Evolutionary conservation across 2,797 vertebrate genomes (phyloP).

Genomic region (Onychomys arenicola): DNA sequence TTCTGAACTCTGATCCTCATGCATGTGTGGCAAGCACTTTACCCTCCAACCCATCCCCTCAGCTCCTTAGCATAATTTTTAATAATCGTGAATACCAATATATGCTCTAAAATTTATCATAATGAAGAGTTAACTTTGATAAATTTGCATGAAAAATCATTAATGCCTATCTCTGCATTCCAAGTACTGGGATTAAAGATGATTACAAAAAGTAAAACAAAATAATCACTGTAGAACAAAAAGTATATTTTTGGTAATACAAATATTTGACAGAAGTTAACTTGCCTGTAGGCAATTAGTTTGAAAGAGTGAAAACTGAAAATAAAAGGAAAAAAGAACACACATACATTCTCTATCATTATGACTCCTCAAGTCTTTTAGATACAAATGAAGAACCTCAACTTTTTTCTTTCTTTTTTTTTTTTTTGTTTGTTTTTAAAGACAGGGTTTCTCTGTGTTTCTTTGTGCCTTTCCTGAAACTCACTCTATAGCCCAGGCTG

Average conservation of each 20-base stretch:
- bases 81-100: background rate
- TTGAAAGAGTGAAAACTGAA: background rate
- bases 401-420: conserved; percentile 32
- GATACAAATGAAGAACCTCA: background rate
- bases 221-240: background rate
- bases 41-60: background rate
- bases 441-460: no score
- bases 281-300: background rate
- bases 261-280: background rate
- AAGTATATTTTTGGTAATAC: background rate
- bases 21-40: background rate
- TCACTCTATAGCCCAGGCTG: no score
- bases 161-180: background rate
- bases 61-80: background rate
- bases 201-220: background rate
- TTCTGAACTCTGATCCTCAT: background rate
- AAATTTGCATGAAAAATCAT: background rate
- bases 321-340: background rate
- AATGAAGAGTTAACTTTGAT: background rate
- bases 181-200: background rate
- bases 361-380: background rate
- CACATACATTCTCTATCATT: background rate
- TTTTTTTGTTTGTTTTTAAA: no score
- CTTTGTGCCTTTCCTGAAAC: no score
- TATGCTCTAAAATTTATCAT: background rate